Percentiles rank a stretch among this genome's conserved stretches.
Evolutionary conservation across 2,797 vertebrate species (phyloP).

Genomic region (Mallotus villosus): DNA sequence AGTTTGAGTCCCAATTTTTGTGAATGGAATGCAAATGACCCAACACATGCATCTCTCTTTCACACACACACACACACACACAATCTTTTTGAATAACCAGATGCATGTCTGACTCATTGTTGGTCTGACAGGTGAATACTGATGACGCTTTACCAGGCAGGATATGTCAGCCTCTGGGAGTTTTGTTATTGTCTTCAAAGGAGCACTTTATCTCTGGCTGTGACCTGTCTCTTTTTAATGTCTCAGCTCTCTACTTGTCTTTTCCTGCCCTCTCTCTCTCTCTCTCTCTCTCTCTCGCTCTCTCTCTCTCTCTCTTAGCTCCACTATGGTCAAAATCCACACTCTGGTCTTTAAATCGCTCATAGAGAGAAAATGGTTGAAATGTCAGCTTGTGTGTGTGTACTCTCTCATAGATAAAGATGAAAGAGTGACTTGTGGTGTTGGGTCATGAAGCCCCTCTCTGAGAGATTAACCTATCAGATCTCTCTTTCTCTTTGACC

Average conservation of each 20-base stretch:
- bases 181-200: background rate
- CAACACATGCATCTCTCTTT: no score
- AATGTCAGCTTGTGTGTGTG: constrained; percentile 35
- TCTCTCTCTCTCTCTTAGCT: background rate
- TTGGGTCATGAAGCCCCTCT: constrained; percentile 17
- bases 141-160: background rate
- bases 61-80: background rate
- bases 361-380: constrained; percentile 46
- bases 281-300: background rate
- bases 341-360: constrained; percentile 22
- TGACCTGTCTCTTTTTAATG: constrained; percentile 25
- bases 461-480: constrained; percentile 59
- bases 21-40: no score
- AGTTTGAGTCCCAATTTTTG: no score
- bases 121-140: background rate
- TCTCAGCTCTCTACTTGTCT: background rate
- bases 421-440: constrained; percentile 48
- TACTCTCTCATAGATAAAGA: constrained; percentile 10
- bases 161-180: background rate
- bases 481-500: constrained; percentile 54
- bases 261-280: background rate
- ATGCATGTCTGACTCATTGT: background rate
- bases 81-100: background rate
- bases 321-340: constrained; percentile 25
- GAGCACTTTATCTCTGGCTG: background rate